Base-by-base conservation (phyloP, 2,113 vertebrate species). In the Tachuris rubrigastra region DNA sequence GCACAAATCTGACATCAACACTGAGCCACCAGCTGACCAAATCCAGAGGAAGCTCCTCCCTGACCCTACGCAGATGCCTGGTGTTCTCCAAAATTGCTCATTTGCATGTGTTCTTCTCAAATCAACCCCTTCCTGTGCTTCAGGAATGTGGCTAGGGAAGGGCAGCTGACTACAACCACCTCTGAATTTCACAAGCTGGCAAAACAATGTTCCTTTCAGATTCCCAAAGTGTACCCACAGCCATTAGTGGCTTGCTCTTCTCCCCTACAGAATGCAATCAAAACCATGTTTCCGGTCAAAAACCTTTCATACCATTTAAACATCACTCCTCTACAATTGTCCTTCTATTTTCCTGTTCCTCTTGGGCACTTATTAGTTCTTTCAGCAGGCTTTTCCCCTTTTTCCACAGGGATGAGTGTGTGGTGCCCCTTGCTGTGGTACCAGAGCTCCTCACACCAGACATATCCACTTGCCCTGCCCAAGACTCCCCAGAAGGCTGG, bases 101-200 rank as follows among this genome's bases (percentile, higher is more conserved):
- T 92, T 95, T 85, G 41, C 55, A 80, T 13, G 10, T 80, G 84
- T n/a, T 93, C 88, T 91, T 87, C 87, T 56, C 79, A 92, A 92
- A 86, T 59, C 59, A 85, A 74, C 21, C 30, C 83, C 81, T 60
- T 91, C 3, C 24, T 59, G 7, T 12, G 27, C 85, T 94, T 95
- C 63, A 82, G 1, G 1, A 91, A 87, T 12, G 37, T 6, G 15
- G 55, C 77, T 83, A 89, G 23, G 55, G 55, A 86, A 59, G 6
- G 80, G 78, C 58, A 92, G 87, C 63, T 42, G 62, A 77, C 65
- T 77, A 76, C 44, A 67, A 86, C 69, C 84, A 90, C 74, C 80
- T 41, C 78, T 46, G 56, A 69, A 55, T 62, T 76, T 76, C 66
- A 62, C 19, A 72, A 79, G 66, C 28, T 79, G 81, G 28, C 28